Evolutionary conservation across 2,113 vertebrate species (phyloP).

Genomic region (Oenanthe oenanthe): DNA sequence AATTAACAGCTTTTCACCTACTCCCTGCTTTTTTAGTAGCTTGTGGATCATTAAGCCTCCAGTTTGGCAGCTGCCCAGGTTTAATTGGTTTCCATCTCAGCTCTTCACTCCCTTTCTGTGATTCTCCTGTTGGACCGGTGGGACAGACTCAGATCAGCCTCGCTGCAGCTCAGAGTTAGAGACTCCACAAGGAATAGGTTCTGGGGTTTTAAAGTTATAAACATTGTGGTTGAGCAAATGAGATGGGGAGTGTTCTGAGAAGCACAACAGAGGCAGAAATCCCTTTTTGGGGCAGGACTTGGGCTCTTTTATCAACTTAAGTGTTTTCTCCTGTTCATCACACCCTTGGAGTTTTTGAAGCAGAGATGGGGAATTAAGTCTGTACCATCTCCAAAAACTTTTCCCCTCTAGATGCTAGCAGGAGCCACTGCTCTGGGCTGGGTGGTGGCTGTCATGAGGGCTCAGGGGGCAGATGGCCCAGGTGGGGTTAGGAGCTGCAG

Average conservation of each 20-base stretch:
- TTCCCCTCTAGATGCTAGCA: not conserved
- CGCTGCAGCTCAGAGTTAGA: not conserved
- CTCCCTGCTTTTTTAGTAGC: not conserved
- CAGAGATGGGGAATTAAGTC: not conserved
- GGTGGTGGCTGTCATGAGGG: not conserved
- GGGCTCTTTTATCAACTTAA: not conserved
- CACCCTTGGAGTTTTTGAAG: not conserved
- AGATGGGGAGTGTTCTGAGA: not conserved
- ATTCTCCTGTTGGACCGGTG: not conserved
- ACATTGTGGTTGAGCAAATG: not conserved
- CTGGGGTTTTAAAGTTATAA: not conserved
- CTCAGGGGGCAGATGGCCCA: rapidly evolving
- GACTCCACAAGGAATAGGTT: not conserved
- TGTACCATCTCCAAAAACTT: not conserved
- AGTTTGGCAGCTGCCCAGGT: not conserved
- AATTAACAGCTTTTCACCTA: conserved; percentile 3
- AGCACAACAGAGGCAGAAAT: not conserved
- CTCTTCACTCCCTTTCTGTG: not conserved
- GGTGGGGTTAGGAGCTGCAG: not conserved
- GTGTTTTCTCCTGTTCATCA: not conserved
- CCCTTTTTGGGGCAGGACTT: not conserved
- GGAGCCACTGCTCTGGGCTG: not conserved
- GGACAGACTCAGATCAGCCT: not conserved
- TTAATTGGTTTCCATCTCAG: not conserved
- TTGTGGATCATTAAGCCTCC: not conserved